Conservation (phyloP, 2,113 vertebrate species). For the Ciconia stormi region DNA sequence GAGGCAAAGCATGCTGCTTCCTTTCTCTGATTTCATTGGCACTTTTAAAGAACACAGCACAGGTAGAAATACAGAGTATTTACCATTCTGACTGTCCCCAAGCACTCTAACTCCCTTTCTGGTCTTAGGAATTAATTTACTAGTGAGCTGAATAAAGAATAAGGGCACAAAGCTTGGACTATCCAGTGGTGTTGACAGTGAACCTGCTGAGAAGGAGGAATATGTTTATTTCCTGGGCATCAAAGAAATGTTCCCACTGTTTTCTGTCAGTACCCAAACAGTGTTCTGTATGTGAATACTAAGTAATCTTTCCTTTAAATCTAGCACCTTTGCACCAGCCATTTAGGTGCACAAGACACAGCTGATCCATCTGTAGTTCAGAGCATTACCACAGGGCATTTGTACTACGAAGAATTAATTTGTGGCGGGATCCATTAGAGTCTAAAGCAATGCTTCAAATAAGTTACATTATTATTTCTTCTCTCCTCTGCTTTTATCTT, state of each 20-base stretch:
- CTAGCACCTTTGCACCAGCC: background rate
- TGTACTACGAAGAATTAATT: conserved; percentile 19
- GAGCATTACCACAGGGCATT: conserved; percentile 16
- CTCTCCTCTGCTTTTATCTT: conserved; percentile 50
- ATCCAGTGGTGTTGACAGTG: background rate
- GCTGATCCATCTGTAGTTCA: conserved; percentile 21
- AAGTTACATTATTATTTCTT: conserved; percentile 50
- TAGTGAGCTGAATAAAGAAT: background rate
- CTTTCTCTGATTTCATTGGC: background rate
- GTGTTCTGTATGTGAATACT: background rate
- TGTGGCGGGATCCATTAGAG: conserved; percentile 34
- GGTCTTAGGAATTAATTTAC: background rate
- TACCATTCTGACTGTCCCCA: background rate
- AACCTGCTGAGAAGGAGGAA: background rate
- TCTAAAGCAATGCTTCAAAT: conserved; percentile 60
- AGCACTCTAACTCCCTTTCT: background rate
- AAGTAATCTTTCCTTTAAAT: background rate
- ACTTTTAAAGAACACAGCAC: background rate
- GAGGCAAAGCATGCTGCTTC: background rate
- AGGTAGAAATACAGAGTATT: background rate
- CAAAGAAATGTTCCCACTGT: background rate
- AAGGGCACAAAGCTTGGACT: background rate
- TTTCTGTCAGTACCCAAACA: background rate
- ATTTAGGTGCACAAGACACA: background rate
- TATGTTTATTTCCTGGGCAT: background rate